These are phyloP conservation scores for Drepana falcataria DNA, from an alignment of 2,888 invertebrate species.

Conservation along the genomic window DNA sequence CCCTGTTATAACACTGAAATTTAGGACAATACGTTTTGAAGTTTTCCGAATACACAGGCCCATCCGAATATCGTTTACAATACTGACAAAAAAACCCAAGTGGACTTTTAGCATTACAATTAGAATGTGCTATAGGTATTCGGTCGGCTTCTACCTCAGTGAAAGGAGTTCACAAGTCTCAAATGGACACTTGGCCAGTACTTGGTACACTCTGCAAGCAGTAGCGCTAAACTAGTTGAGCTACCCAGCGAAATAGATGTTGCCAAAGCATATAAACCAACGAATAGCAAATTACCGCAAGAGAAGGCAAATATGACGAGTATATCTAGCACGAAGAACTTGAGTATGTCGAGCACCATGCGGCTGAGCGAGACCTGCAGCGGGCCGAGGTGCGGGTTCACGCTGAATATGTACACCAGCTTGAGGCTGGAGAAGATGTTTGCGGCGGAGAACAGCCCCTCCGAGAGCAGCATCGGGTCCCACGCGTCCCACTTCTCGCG, in stretches of 20 bases:
- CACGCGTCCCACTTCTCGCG: conserved; percentile 98
- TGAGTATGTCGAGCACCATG: conserved; percentile 97
- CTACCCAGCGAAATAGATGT: too few species aligned
- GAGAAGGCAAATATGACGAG: conserved; percentile 96
- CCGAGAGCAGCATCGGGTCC: conserved; percentile 98
- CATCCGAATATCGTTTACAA: too few species aligned
- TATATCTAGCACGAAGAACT: conserved; percentile 96
- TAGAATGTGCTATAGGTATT: too few species aligned
- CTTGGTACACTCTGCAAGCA: background rate
- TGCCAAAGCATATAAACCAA: background rate
- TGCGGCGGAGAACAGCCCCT: conserved; percentile 98
- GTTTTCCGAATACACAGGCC: too few species aligned
- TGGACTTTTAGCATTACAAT: too few species aligned
- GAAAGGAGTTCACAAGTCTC: too few species aligned
- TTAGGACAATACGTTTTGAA: too few species aligned
- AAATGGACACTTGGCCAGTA: too few species aligned
- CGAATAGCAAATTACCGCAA: conserved; percentile 81
- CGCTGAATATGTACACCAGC: conserved; percentile 98
- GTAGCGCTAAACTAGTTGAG: too few species aligned
- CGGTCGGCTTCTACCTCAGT: too few species aligned
- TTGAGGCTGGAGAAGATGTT: conserved; percentile 97
- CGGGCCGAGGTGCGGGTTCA: conserved; percentile 97
- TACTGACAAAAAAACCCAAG: too few species aligned
- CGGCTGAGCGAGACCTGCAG: conserved; percentile 96
- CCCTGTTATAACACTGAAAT: background rate